These are phyloP conservation scores for Leistus spinibarbis DNA, from an alignment of 2,888 invertebrate genomes.

Conservation along the genomic window DNA sequence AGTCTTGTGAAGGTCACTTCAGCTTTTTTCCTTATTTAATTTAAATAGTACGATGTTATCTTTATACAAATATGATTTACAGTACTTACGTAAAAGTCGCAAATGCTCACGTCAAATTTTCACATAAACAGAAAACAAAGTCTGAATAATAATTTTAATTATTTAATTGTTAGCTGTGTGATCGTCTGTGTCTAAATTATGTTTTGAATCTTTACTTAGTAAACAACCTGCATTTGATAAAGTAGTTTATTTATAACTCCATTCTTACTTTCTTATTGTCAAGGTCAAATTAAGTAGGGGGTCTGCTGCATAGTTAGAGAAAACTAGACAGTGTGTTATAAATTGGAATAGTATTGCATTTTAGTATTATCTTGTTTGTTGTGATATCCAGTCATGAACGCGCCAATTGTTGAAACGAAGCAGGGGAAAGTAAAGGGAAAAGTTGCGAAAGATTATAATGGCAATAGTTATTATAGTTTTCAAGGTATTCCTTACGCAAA, in stretches of 20 bases:
- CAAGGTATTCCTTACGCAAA: conserved; percentile 46
- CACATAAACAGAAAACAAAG: too few relatives aligned
- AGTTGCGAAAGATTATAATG: conserved; percentile 25
- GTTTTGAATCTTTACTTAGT: too few relatives aligned
- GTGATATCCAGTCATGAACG: background rate
- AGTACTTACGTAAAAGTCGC: too few relatives aligned
- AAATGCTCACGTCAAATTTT: too few relatives aligned
- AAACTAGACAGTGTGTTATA: background rate
- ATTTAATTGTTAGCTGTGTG: too few relatives aligned
- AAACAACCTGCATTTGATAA: background rate
- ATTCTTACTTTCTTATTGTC: background rate
- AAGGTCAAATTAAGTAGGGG: background rate
- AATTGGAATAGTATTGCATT: background rate
- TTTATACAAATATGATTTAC: too few relatives aligned
- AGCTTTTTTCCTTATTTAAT: too few relatives aligned
- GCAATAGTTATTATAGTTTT: conserved; percentile 41
- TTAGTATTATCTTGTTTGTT: conserved; percentile 2
- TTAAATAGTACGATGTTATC: too few relatives aligned
- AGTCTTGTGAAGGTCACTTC: too few relatives aligned
- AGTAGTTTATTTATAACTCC: background rate
- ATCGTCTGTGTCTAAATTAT: too few relatives aligned
- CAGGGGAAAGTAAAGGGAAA: conserved; percentile 40
- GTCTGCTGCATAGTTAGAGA: background rate
- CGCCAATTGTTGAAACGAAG: conserved; percentile 14
- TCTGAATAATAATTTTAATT: too few relatives aligned